Evolutionary conservation across 2,888 invertebrate genomes (phyloP), one percentile per base, ranked within the genome.

Genomic region (Pachycephus smyrnensis): DNA sequence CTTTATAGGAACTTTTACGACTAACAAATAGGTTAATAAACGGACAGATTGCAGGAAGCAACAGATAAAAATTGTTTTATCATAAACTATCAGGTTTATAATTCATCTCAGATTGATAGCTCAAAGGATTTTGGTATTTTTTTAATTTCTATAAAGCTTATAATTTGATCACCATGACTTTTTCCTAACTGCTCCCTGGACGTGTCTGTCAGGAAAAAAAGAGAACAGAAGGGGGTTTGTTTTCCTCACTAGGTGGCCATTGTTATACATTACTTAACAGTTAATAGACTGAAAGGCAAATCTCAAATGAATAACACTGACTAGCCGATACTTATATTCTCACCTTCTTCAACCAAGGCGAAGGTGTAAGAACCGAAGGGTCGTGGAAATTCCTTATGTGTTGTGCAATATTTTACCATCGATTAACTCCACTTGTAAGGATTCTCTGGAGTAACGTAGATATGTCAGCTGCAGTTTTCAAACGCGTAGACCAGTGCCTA

Each of bases 351-450:
- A 55, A 23, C 23, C 23, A 23, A 55, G 23, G 9, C 40, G 23
- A 55, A 23, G 6, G 23, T 55, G 40, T 55, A 6, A 15, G 40
- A 55, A 55, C 2, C 40, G 9, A 55, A 55, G 23, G 40, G 76
- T 32, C 30, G 55, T 33, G 68, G 12, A 68, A 81, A 73, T 75
- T 68, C 55, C 76, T 75, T 55, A 11, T 68, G 73, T 75, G 76
- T 82, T 81, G 76, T 79, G 77, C 78, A 81, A 80, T 73, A 74
- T 76, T 81, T 77, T 69, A 77, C 76, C 77, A 77, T 79, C 37
- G 79, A 75, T 77, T 75, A 69, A 73, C 78, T 75, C 68, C 74
- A 78, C 40, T 82, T 73, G 76, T 81, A 77, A 69, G 82, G 81
- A 79, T 82, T 83, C 83, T 75, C 73, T 35, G 69, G 69, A 55